These are phyloP conservation scores for Butorides virescens DNA, from an alignment of 2,113 vertebrate genomes.

Conservation along the genomic window DNA sequence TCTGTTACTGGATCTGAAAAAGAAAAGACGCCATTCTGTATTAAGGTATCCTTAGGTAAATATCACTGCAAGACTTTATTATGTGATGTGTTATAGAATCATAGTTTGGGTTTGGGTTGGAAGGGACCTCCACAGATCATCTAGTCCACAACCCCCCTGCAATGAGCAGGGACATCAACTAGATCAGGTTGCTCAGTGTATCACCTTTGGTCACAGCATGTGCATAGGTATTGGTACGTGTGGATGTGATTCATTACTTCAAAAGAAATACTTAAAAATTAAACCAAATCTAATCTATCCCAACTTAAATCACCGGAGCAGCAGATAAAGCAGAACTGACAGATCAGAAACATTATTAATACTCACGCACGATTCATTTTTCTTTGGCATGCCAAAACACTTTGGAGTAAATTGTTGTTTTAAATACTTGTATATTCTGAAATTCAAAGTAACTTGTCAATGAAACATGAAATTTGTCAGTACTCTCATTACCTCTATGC, in stretches of 20 bases:
- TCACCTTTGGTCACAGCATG: neutral
- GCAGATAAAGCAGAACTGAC: neutral
- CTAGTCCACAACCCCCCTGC: neutral
- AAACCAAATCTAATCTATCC: neutral
- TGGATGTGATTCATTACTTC: neutral
- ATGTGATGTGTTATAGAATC: neutral
- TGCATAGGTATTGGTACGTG: neutral
- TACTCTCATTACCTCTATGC: neutral
- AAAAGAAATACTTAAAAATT: neutral
- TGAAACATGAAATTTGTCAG: slow-evolving; percentile 55
- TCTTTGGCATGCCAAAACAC: slow-evolving; percentile 11
- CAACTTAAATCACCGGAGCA: neutral
- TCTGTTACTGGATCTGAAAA: neutral
- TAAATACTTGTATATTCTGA: slow-evolving; percentile 64
- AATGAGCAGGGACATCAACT: neutral
- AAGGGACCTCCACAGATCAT: neutral
- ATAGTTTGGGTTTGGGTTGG: neutral
- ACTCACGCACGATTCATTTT: neutral
- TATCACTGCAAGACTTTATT: neutral
- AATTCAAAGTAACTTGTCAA: slow-evolving; percentile 69
- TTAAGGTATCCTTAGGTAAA: neutral
- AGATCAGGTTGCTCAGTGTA: neutral
- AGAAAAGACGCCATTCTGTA: neutral
- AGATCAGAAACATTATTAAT: neutral
- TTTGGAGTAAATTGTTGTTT: slow-evolving; percentile 32